Evolutionary conservation across 2,113 vertebrate species (phyloP).

Genomic region (Eulemur macaco): DNA sequence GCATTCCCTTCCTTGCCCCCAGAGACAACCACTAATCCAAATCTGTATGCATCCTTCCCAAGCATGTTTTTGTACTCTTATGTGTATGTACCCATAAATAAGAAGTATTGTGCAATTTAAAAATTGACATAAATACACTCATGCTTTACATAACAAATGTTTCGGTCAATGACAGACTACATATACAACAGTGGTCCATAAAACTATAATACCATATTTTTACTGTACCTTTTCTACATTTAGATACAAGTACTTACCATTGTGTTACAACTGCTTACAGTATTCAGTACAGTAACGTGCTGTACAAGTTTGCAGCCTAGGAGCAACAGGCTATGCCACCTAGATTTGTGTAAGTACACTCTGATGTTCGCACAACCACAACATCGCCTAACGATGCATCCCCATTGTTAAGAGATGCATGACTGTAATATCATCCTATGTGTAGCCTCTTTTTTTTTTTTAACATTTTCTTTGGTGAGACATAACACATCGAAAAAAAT

Average conservation of each 20-base stretch:
- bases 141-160: neutral
- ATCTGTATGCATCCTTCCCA: neutral
- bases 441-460: neutral
- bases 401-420: neutral
- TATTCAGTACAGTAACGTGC: neutral
- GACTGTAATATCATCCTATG: neutral
- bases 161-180: neutral
- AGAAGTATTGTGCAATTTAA: neutral
- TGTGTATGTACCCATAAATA: neutral
- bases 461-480: conserved; percentile 22
- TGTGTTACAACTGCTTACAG: neutral
- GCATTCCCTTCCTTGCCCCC: neutral
- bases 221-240: neutral
- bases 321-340: neutral
- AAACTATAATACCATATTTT: neutral
- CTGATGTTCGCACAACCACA: neutral
- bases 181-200: neutral
- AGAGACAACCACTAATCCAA: neutral
- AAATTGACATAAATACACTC: neutral
- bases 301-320: neutral
- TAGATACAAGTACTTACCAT: neutral
- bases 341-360: neutral
- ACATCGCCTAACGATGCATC: neutral
- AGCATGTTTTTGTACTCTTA: neutral
- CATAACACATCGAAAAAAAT: neutral